Conservation (phyloP, 2,888 invertebrate genomes). For the Nesidiocoris tenuis region DNA sequence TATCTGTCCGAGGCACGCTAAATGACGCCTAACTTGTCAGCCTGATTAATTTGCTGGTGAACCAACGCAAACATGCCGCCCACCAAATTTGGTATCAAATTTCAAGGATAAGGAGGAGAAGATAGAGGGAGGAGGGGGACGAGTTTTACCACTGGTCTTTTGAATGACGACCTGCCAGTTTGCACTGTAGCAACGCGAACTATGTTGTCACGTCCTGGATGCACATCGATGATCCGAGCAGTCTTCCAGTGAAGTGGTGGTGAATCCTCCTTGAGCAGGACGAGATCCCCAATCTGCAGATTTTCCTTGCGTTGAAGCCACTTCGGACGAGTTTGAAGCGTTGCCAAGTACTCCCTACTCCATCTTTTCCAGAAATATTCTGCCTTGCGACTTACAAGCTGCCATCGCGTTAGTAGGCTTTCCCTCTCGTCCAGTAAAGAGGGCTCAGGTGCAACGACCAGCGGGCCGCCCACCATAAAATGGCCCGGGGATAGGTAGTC, state of each 20-base stretch:
- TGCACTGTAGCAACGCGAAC: conserved; percentile 15
- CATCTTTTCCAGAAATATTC: conserved; percentile 50
- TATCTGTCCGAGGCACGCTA: too few species aligned
- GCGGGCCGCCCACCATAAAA: conserved; percentile 51
- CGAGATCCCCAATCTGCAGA: conserved; percentile 38
- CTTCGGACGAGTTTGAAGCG: conserved; percentile 42
- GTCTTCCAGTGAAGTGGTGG: conserved; percentile 19
- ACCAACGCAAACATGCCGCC: conserved; percentile 3
- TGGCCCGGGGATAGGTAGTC: conserved; percentile 52
- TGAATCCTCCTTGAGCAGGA: conserved; percentile 21
- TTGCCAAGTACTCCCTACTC: conserved; percentile 44
- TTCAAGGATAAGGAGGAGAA: conserved; percentile 2
- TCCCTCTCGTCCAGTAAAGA: conserved; percentile 43
- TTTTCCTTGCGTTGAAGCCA: conserved; percentile 36
- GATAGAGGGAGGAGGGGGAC: conserved; percentile 11
- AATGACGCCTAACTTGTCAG: too few species aligned
- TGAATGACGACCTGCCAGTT: neutral
- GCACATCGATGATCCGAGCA: neutral
- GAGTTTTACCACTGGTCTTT: conserved; percentile 2
- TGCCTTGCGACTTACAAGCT: conserved; percentile 40
- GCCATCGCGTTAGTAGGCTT: conserved; percentile 48
- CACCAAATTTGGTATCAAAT: conserved; percentile 22
- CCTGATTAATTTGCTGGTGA: too few species aligned
- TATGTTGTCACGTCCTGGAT: conserved; percentile 15
- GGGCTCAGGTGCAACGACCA: conserved; percentile 50